These are phyloP conservation scores for Pelvicachromis taeniatus DNA, from an alignment of 2,113 vertebrate genomes.

Conservation along the genomic window DNA sequence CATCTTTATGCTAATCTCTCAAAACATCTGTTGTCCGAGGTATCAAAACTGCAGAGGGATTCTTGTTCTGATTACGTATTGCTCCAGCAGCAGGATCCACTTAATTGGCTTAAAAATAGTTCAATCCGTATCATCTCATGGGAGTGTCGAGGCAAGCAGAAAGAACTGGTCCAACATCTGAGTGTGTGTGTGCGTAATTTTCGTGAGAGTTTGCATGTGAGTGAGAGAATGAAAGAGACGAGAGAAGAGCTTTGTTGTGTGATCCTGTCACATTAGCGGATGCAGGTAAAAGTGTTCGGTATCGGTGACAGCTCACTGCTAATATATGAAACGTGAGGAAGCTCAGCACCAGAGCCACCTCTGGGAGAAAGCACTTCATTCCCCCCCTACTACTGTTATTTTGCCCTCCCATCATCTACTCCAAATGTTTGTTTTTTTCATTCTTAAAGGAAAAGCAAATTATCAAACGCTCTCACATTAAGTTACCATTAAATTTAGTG, in stretches of 20 bases:
- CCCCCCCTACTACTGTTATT: slow-evolving; percentile 2
- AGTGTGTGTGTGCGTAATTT: not conserved
- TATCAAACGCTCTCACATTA: not conserved
- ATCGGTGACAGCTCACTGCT: slow-evolving; percentile 33
- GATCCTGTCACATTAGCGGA: slow-evolving; percentile 20
- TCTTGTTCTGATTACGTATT: not conserved
- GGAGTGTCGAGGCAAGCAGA: slow-evolving; percentile 19
- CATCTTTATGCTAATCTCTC: not conserved
- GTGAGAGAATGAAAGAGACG: not conserved
- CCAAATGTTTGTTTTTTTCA: not conserved
- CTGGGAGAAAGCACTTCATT: slow-evolving; percentile 25
- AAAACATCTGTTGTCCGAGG: not conserved
- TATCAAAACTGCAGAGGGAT: not conserved
- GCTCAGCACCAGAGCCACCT: slow-evolving; percentile 3
- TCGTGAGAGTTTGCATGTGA: not conserved
- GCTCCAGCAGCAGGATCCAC: slow-evolving; percentile 32
- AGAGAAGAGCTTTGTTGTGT: slow-evolving; percentile 10
- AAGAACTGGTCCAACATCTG: slow-evolving; percentile 1
- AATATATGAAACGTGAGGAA: not conserved
- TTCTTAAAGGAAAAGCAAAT: not conserved
- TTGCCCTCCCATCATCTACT: not conserved
- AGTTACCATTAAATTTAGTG: not conserved
- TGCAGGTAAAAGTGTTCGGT: slow-evolving; percentile 29
- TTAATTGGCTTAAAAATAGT: slow-evolving; percentile 54
- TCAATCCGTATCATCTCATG: slow-evolving; percentile 8